phyloP scores from a whole-genome alignment of 2,888 invertebrate genomes.

The Agriopis aurantiaria region DNA sequence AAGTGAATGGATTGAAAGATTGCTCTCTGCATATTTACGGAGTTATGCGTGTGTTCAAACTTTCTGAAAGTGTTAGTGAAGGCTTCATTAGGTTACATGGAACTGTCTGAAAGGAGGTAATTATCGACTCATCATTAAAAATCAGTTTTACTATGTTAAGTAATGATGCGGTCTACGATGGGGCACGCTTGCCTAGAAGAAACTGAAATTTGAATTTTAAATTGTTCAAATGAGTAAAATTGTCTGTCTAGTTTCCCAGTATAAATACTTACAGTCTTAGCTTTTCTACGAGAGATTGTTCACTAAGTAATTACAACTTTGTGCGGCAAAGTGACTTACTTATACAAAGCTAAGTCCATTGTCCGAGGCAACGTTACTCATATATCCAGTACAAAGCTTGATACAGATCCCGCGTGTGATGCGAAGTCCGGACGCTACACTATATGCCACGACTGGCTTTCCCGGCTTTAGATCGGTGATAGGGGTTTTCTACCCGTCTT shows the following conservation, averaged over 20 bases:
- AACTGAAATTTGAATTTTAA: no score
- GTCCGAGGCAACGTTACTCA: slow-evolving; percentile 19
- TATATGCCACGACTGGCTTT: slow-evolving; percentile 29
- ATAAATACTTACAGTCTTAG: no score
- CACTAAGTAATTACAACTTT: slow-evolving; percentile 18
- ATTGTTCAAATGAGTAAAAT: no score
- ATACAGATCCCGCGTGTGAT: slow-evolving; percentile 6
- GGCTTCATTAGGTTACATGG: background rate
- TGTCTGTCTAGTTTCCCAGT: no score
- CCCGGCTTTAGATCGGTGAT: slow-evolving; percentile 19
- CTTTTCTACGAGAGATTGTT: slow-evolving; percentile 23
- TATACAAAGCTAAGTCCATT: slow-evolving; percentile 4
- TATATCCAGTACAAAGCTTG: slow-evolving; percentile 28
- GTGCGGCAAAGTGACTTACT: background rate
- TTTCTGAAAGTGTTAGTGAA: background rate
- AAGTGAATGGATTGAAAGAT: slow-evolving; percentile 9
- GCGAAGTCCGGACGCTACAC: background rate
- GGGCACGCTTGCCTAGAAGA: no score
- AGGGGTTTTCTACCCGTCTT: background rate
- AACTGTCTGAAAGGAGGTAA: no score
- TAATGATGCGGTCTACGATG: no score
- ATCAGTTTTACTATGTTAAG: no score
- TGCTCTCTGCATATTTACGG: background rate
- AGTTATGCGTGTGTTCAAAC: background rate
- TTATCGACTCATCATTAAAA: no score